Conservation (phyloP, 2,797 vertebrate genomes). For the Chiropotes sagulatus region DNA sequence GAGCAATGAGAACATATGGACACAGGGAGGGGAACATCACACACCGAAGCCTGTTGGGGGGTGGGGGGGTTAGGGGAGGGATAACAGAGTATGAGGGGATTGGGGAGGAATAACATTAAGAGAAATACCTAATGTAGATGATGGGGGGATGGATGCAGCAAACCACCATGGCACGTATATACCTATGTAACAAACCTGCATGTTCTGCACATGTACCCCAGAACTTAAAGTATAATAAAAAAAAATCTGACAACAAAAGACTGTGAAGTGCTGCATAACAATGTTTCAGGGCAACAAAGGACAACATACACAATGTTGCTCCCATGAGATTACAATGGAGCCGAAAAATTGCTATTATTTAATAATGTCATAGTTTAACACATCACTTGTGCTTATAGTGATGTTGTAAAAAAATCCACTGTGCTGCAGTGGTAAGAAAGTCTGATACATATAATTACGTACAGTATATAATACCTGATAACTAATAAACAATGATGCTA, state of each 20-base stretch:
- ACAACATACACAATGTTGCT: background rate
- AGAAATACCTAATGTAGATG: too few species aligned
- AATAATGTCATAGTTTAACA: background rate
- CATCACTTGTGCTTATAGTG: too few species aligned
- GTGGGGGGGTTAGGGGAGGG: too few species aligned
- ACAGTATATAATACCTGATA: background rate
- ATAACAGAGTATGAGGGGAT: too few species aligned
- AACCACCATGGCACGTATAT: too few species aligned
- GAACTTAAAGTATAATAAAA: background rate
- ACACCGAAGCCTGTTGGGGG: fast-evolving
- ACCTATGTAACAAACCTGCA: too few species aligned
- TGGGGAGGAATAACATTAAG: too few species aligned
- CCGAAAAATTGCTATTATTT: background rate
- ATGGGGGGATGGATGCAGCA: too few species aligned
- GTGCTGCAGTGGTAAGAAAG: background rate
- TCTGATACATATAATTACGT: background rate
- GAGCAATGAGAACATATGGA: too few species aligned
- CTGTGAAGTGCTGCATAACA: too few species aligned
- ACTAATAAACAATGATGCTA: background rate
- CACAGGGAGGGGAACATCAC: too few species aligned
- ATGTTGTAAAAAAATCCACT: background rate
- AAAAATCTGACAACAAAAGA: background rate
- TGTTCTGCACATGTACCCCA: too few species aligned
- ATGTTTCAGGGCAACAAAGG: background rate
- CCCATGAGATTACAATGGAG: background rate